These are phyloP conservation scores for Oryzias celebensis DNA, from an alignment of 2,113 vertebrate genomes.

Conservation along the genomic window DNA sequence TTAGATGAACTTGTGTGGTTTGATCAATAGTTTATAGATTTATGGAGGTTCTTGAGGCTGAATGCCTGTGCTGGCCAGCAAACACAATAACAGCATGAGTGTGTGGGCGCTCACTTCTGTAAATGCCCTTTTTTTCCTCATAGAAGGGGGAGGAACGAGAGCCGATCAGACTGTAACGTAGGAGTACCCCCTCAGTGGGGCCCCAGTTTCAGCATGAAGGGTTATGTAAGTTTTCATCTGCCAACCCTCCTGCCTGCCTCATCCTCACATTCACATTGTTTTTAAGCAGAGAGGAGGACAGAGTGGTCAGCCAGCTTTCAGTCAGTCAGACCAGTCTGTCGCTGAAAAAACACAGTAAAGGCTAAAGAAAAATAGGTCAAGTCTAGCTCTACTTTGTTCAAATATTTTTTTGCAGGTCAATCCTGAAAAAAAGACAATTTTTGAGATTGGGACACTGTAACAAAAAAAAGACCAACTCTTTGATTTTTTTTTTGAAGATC, in stretches of 20 bases:
- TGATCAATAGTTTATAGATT: neutral
- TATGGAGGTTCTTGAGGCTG: neutral
- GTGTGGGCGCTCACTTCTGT: constrained; percentile 36
- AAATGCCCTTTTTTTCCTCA: constrained; percentile 8
- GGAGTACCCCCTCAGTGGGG: constrained; percentile 45
- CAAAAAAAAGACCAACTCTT: constrained; percentile 26
- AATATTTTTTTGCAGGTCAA: neutral
- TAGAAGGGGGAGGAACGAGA: too few relatives aligned
- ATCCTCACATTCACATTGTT: constrained; percentile 50
- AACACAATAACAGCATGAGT: constrained; percentile 3
- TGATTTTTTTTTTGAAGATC: constrained; percentile 20
- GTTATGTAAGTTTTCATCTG: constrained; percentile 71
- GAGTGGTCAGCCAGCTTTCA: constrained; percentile 5
- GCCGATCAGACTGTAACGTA: neutral
- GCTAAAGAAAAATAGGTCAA: constrained; percentile 12
- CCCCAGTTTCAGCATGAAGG: constrained; percentile 54
- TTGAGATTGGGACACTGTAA: constrained; percentile 7
- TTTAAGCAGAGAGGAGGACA: constrained; percentile 32
- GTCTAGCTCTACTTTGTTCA: neutral
- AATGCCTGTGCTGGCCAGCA: neutral
- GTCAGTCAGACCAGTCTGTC: constrained; percentile 47
- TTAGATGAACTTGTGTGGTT: neutral
- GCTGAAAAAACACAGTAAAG: neutral
- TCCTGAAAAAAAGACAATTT: neutral
- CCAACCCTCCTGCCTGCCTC: constrained; percentile 53